Base-by-base conservation (phyloP, 2,888 invertebrate species). In the Agrotis exclamationis region DNA sequence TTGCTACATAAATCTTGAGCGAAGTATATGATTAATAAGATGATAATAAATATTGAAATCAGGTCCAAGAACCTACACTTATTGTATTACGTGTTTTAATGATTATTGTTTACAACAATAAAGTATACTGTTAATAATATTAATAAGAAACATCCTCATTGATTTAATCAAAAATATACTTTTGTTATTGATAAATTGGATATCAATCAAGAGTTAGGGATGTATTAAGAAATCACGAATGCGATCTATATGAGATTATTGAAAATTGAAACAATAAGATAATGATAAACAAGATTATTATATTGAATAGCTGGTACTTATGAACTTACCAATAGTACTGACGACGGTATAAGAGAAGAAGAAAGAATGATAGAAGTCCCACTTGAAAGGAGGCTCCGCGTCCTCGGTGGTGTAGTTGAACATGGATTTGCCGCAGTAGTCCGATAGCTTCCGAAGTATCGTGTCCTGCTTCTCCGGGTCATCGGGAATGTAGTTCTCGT, bases 341-440 rank as follows among this genome's bases (percentile, higher is more conserved):
- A 98, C 98, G 63, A 99, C 98, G 20, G 99, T 99, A 86, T 99
- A 98, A 6, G 98, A 98, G 92, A 99, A 99, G 95, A 99, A 99
- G 89, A 99, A 97, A 1, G 99, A 98, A 93, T 99, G 99, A 92
- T 98, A 99, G 93, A 98, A 99, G 88, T 98, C 98, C 99, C 99
- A 99, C 88, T 97, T 97, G 73, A 96, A 96, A 0, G 97, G 97
- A 11, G 96, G 94, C 48, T 97, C 97, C 13, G 93, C 96, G 65
- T 97, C 97, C 75, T 96, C 97, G 0, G 97, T 96, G 2, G 97
- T 97, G 86, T 97, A 97, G 87, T 97, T 97, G 84, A 96, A 97
- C 86, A 98, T 97, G 0, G 98, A 97, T 85, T 98, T 98, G 44
- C 97, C 98, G 87, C 98, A 98, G 89, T 98, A 98, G 13, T 96